Percentiles rank a stretch among this genome's conserved stretches.
These are phyloP conservation scores for Linnaemya tessellans DNA, from an alignment of 2,888 invertebrate genomes.

Conservation along the genomic window DNA sequence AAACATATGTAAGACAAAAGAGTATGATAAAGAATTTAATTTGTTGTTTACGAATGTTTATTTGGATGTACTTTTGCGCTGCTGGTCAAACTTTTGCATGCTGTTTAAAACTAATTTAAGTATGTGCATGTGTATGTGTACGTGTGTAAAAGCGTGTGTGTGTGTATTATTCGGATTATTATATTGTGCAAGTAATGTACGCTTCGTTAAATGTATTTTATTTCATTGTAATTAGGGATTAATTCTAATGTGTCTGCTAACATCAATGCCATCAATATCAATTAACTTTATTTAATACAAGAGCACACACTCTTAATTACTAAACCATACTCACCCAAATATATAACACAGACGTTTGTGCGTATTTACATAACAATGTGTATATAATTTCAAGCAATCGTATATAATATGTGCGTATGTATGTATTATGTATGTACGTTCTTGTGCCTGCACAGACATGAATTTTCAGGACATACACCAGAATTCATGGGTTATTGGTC, in stretches of 20 bases:
- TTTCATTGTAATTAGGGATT: constrained; percentile 75
- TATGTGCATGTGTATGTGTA: not conserved
- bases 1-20: not conserved
- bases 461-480: no score
- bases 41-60: constrained; percentile 20
- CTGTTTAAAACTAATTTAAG: constrained; percentile 9
- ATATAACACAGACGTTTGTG: constrained; percentile 6
- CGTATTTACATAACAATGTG: not conserved
- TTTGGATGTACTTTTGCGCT: constrained; percentile 45
- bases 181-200: constrained; percentile 68
- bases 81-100: constrained; percentile 45
- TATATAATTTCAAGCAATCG: not conserved
- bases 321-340: constrained; percentile 1
- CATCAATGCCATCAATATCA: constrained; percentile 74
- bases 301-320: not conserved
- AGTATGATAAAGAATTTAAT: no score
- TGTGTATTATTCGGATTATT: constrained; percentile 38
- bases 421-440: no score
- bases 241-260: constrained; percentile 74
- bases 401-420: no score
- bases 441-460: no score
- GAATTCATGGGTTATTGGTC: no score
- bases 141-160: not conserved
- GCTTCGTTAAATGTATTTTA: constrained; percentile 73
- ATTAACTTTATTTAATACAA: constrained; percentile 66